Conservation (phyloP, 2,113 vertebrate genomes). For the Ramphastos sulfuratus region DNA sequence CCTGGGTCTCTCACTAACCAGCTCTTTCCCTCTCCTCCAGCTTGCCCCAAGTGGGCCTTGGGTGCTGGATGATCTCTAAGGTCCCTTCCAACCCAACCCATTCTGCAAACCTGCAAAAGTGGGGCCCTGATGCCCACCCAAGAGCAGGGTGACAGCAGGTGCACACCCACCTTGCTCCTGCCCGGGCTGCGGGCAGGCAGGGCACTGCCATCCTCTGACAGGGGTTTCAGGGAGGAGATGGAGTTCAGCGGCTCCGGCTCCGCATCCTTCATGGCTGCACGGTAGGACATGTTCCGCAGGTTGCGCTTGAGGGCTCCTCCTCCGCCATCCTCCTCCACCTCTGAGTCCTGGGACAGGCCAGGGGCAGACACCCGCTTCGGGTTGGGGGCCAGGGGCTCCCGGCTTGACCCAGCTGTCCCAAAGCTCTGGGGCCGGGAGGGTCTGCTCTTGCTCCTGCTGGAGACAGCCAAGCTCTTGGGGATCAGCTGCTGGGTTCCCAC, state of each 20-base stretch:
- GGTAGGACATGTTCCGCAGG: slow-evolving; percentile 90
- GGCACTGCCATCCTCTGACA: slow-evolving; percentile 64
- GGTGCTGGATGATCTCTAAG: slow-evolving; percentile 86
- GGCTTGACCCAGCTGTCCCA: slow-evolving; percentile 66
- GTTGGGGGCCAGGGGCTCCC: slow-evolving; percentile 32
- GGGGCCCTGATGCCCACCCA: accelerated
- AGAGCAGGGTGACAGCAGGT: accelerated
- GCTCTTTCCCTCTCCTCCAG: slow-evolving; percentile 51
- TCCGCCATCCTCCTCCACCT: slow-evolving; percentile 63
- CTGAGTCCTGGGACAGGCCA: slow-evolving; percentile 61
- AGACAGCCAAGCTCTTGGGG: slow-evolving; percentile 81
- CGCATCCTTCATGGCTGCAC: slow-evolving; percentile 81
- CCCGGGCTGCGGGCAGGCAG: slow-evolving; percentile 20
- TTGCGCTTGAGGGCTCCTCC: slow-evolving; percentile 78
- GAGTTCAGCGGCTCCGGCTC: not conserved
- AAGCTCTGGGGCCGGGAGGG: slow-evolving; percentile 84
- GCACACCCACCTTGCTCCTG: slow-evolving; percentile 74
- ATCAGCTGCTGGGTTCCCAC: slow-evolving; percentile 89
- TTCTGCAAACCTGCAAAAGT: not conserved
- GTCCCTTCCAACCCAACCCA: slow-evolving; percentile 3
- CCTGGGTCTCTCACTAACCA: not conserved
- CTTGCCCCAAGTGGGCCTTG: slow-evolving; percentile 88
- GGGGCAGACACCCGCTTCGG: slow-evolving; percentile 32
- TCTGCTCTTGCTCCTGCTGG: slow-evolving; percentile 74
- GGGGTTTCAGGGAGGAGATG: slow-evolving; percentile 56